Base-by-base conservation (phyloP, 1,140 invertebrate species). In the Drosophila orena region DNA sequence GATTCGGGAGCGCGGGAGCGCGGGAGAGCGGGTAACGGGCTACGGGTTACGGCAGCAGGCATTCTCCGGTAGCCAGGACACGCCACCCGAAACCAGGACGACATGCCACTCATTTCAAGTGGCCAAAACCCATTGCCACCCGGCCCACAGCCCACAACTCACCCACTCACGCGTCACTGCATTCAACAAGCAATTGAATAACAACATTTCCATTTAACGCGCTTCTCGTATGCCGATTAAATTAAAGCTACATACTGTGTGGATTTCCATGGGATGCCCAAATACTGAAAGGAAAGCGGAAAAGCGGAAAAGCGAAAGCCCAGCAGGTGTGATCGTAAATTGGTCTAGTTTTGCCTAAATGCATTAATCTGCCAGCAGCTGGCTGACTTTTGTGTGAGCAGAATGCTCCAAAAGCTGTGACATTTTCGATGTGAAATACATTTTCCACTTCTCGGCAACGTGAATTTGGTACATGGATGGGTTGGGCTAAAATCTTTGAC, bases 171-270 rank as follows among this genome's bases (percentile, higher is more conserved):
- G 58, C 79, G 72, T 83, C 79, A 84, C 58, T 85, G 65, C 80
- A 85, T 84, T 84, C 80, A 84, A 78, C 81, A 64, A 60, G 61
- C 79, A 85, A 85, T 84, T 84, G 80, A 84, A 84, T 85, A 84
- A 85, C 77, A 84, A 66, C 81, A 84, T 84, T 84, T 77, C 81
- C 81, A 77, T 84, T 84, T 84, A 61, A 57, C 66, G 66, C 81
- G 83, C 69, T 79, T 80, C 84, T 84, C 79, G 84, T 73, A 68
- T 64, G 70, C 38, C 68, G 81, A 85, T 84, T 85, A 73, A 84
- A 85, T 84, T 72, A 80, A 84, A 85, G 57, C 66, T 85, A 59
- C 77, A 73, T 57, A 11, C 15, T 60, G 62, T 24, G 27, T 38
- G 38, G 44, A 12, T 30, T 27, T 24, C 43, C 22, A 5, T 7